Conservation (phyloP, 2,113 vertebrate species). For the Phocoena sinus region DNA sequence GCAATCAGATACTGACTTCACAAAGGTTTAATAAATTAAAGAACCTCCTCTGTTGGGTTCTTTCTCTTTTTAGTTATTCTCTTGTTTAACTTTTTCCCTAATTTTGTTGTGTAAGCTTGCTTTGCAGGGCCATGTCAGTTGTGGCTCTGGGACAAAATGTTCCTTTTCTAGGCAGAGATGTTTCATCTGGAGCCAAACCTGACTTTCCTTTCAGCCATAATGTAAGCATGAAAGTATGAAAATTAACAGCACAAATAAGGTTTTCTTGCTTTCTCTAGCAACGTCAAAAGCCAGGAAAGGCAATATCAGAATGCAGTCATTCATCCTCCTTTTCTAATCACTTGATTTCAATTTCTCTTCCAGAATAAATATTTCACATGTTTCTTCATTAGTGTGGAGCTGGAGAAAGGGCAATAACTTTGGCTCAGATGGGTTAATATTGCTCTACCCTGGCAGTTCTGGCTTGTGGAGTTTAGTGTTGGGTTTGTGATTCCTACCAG, state of each 20-base stretch:
- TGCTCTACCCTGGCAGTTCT: background rate
- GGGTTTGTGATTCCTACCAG: conserved; percentile 32
- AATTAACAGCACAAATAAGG: conserved; percentile 73
- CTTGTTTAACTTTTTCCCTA: conserved; percentile 69
- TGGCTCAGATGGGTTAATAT: conserved; percentile 37
- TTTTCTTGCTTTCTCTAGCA: conserved; percentile 70
- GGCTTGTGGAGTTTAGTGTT: background rate
- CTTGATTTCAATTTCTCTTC: conserved; percentile 52
- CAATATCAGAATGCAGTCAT: conserved; percentile 51
- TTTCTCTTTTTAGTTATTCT: conserved; percentile 61
- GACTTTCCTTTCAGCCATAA: conserved; percentile 66
- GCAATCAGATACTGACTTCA: conserved; percentile 64
- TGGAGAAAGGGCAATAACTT: conserved; percentile 44
- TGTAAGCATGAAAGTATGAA: conserved; percentile 76
- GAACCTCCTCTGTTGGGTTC: conserved; percentile 50
- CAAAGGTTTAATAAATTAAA: conserved; percentile 63
- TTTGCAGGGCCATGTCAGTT: conserved; percentile 41
- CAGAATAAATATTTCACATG: conserved; percentile 65
- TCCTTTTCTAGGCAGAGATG: conserved; percentile 69
- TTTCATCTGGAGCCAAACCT: conserved; percentile 68
- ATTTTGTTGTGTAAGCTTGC: conserved; percentile 56
- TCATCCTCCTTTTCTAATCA: conserved; percentile 55
- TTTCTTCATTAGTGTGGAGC: conserved; percentile 50
- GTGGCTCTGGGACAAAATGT: conserved; percentile 43
- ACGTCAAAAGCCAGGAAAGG: conserved; percentile 57